These are phyloP conservation scores for Norana najaformis DNA, from an alignment of 2,888 invertebrate species.

Conservation along the genomic window DNA sequence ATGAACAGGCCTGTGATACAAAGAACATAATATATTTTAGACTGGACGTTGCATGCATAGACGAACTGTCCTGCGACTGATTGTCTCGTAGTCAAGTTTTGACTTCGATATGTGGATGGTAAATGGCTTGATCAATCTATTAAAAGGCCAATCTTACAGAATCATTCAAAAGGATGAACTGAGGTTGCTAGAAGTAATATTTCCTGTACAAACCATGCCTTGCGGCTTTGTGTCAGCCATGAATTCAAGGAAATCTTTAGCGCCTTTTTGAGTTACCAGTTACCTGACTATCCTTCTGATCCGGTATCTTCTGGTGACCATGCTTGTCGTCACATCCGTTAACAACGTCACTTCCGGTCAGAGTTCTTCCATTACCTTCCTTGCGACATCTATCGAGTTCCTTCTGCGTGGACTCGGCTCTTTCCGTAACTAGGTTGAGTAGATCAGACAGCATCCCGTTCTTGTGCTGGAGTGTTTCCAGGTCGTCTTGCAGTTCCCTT, in stretches of 20 bases:
- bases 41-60: too few species aligned
- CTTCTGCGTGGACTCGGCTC: conserved; percentile 57
- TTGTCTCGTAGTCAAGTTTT: too few species aligned
- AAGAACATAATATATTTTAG: too few species aligned
- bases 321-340: neutral
- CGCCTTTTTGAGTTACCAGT: neutral
- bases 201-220: too few species aligned
- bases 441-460: conserved; percentile 55
- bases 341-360: neutral
- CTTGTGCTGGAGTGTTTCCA: conserved; percentile 55
- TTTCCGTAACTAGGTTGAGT: conserved; percentile 58
- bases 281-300: conserved; percentile 1
- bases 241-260: neutral
- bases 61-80: too few species aligned
- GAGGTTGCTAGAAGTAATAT: too few species aligned
- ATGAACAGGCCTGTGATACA: too few species aligned
- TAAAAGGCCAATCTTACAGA: too few species aligned
- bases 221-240: neutral
- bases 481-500: conserved; percentile 51
- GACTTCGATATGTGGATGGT: too few species aligned
- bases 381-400: conserved; percentile 50
- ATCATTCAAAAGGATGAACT: too few species aligned
- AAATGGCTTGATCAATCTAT: too few species aligned
- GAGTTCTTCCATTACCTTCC: conserved; percentile 34
- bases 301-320: neutral